A percentile compares a stretch with the other conserved stretches of the same genome.
Conservation (phyloP, 92 coral and sea anemone species). For the Paramuricea clavata region DNA sequence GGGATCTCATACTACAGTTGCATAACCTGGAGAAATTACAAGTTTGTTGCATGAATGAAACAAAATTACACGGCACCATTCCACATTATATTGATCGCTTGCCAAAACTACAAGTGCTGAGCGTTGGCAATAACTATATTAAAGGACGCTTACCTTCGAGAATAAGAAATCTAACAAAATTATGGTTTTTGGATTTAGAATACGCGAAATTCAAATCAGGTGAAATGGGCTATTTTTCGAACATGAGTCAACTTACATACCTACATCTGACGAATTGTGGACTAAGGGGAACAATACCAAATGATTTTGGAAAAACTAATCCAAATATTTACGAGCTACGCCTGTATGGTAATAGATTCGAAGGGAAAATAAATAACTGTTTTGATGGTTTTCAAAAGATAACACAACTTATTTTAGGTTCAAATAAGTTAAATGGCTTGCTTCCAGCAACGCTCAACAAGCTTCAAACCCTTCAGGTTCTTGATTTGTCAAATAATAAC, state of each 20-base stretch:
- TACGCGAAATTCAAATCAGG: conserved; percentile 6
- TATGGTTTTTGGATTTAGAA: conserved; percentile 84
- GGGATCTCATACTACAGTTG: conserved; percentile 56
- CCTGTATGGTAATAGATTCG: conserved; percentile 66
- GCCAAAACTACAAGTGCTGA: conserved; percentile 79
- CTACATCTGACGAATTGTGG: conserved; percentile 69
- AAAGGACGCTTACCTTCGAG: conserved; percentile 76
- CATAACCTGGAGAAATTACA: conserved; percentile 73
- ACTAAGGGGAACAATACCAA: conserved; percentile 62
- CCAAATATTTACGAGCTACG: conserved; percentile 30
- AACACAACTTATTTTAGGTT: conserved; percentile 51
- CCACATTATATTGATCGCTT: conserved; percentile 78
- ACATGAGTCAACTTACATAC: conserved; percentile 17
- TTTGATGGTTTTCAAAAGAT: conserved; percentile 59
- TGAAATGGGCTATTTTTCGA: conserved; percentile 17
- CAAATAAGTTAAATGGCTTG: conserved; percentile 62
- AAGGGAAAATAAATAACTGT: conserved; percentile 34
- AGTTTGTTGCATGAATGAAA: conserved; percentile 57
- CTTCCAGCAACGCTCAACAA: conserved; percentile 64
- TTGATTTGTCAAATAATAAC: conserved; percentile 66
- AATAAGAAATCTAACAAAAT: conserved; percentile 70
- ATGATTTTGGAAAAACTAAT: conserved; percentile 59
- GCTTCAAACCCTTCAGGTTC: conserved; percentile 53
- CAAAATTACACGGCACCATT: conserved; percentile 64
- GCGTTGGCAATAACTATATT: conserved; percentile 74